Percentiles rank a stretch among this genome's conserved stretches.
phyloP scores from a whole-genome alignment of 2,113 vertebrate genomes.

The Tragelaphus strepsiceros region DNA sequence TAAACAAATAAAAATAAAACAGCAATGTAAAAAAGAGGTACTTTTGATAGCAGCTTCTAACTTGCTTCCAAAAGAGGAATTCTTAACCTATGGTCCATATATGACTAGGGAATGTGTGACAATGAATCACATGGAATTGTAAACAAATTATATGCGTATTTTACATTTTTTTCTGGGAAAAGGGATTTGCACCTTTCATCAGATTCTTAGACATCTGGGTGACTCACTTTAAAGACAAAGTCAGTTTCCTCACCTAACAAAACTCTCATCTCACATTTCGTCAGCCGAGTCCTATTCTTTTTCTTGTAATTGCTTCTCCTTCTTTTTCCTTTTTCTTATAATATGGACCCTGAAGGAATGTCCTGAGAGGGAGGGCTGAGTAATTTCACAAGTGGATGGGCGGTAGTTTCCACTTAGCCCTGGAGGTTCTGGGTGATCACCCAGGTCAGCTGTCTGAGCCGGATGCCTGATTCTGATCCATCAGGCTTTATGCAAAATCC shows the following conservation, averaged over 20 bases:
- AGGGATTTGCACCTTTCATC: not conserved
- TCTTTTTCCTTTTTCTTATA: not conserved
- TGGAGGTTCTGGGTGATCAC: not conserved
- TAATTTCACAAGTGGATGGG: not conserved
- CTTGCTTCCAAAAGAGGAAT: not conserved
- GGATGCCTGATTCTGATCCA: not conserved
- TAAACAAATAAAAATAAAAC: not conserved
- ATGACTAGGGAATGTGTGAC: too few species aligned
- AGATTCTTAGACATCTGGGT: not conserved
- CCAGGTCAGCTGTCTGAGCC: not conserved
- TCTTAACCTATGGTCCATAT: not conserved
- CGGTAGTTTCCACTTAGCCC: not conserved
- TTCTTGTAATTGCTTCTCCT: not conserved
- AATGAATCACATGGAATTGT: not conserved
- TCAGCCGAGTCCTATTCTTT: not conserved
- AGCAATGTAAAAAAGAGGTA: not conserved
- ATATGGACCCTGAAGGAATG: not conserved
- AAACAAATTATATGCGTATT: not conserved
- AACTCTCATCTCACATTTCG: too few species aligned
- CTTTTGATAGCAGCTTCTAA: not conserved
- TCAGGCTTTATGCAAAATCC: not conserved
- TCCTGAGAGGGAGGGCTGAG: not conserved
- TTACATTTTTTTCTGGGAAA: not conserved
- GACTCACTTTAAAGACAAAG: not conserved
- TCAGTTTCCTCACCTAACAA: not conserved